Evolutionary conservation across 1,140 invertebrate species (phyloP), one percentile per base, ranked within the genome.

Genomic region (Heliconius eleuchia): DNA sequence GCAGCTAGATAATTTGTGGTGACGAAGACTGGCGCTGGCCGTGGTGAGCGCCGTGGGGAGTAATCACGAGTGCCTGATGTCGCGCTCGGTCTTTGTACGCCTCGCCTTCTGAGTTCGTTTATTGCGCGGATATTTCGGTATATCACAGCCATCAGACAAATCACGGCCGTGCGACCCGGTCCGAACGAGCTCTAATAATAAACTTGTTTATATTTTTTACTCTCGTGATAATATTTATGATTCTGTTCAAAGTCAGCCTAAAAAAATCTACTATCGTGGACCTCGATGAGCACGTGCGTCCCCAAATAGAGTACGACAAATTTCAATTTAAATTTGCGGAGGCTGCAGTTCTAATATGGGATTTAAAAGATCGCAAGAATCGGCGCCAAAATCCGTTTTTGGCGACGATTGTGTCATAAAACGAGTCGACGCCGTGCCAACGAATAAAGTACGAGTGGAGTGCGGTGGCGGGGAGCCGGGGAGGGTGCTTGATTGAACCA

Each of bases 191-290:
- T 93, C 92, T 93, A 94, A 92, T 92, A 90, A 93, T 94, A 94
- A 93, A 92, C 92, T 92, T 94, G 92, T 94, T 94, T 94, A 94
- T 93, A 92, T 94, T 94, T 85, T 93, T 93, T 92, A 90, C 89
- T 91, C 85, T 82, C 86, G 84, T 88, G 86, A 89, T 88, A 88
- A 91, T 86, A 92, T 87, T 88, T 91, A 84, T 82, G 80, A 91
- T 86, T 88, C 83, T 84, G 71, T 85, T 78, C 75, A 83, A 83
- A 85, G 82, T 71, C 79, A 79, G 80, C 78, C 81, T 79, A 78
- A 72, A 78, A 60, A 79, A 80, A 55, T 77, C 71, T 76, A 73
- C 77, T 52, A 81, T 42, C 76, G 71, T 66, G 76, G 84, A 86
- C 89, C 88, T 89, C 87, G 88, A 80, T 71, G 76, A 86, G 86